Percentiles rank a stretch among this genome's conserved stretches.
phyloP scores from a whole-genome alignment of 2,888 invertebrate genomes.

The Idaea dimidiata region DNA sequence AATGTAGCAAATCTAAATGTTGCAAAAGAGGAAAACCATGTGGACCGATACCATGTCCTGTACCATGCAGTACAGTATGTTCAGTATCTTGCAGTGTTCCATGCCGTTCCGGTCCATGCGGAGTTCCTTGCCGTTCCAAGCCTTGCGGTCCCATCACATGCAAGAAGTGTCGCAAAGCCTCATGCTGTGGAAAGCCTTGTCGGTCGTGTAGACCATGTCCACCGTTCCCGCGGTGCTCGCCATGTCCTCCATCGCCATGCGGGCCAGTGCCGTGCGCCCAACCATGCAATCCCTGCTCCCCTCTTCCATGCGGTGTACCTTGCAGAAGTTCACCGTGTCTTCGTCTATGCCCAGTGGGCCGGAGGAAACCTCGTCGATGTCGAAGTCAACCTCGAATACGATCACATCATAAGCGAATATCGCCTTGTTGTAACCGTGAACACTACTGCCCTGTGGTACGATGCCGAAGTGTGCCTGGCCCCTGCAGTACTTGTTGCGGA shows the following conservation, averaged over 20 bases:
- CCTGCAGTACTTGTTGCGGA: constrained; percentile 42
- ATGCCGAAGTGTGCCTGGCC: constrained; percentile 56
- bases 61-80: constrained; percentile 13
- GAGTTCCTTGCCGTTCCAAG: constrained; percentile 14
- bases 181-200: constrained; percentile 38
- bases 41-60: constrained; percentile 34
- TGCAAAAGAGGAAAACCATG: constrained; percentile 42
- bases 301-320: constrained; percentile 29
- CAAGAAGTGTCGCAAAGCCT: constrained; percentile 35
- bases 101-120: constrained; percentile 5
- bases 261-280: constrained; percentile 13
- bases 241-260: constrained; percentile 19
- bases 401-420: constrained; percentile 49
- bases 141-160: constrained; percentile 28
- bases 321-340: constrained; percentile 59
- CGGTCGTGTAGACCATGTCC: constrained; percentile 22
- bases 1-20: constrained; percentile 42
- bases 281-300: constrained; percentile 14
- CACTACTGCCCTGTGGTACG: constrained; percentile 54
- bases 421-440: constrained; percentile 62
- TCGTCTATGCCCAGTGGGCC: constrained; percentile 56
- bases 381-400: constrained; percentile 57
- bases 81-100: not conserved
- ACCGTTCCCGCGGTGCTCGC: constrained; percentile 13
- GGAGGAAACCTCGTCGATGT: constrained; percentile 44